Evolutionary conservation across 2,113 vertebrate species (phyloP).

Genomic region (Clarias batrachus): DNA sequence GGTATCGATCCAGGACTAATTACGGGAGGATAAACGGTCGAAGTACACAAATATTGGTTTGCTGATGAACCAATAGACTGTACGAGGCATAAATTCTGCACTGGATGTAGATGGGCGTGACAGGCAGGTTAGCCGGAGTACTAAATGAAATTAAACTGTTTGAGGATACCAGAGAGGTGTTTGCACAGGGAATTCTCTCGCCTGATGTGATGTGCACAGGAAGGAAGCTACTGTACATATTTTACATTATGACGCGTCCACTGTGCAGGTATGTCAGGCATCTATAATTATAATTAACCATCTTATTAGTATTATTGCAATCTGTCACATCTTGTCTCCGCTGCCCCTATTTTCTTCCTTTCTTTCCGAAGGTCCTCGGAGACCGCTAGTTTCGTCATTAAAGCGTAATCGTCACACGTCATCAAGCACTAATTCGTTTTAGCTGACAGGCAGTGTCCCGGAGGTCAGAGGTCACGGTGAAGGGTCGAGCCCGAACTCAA

Average conservation of each 20-base stretch:
- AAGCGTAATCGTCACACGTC: conserved; percentile 62
- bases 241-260: too few relatives aligned
- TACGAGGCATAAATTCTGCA: conserved; percentile 67
- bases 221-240: too few relatives aligned
- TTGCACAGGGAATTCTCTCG: conserved; percentile 43
- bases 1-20: conserved; percentile 79
- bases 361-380: conserved; percentile 15
- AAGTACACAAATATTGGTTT: conserved; percentile 72
- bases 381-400: conserved; percentile 59
- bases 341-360: conserved; percentile 11
- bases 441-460: conserved; percentile 68
- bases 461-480: conserved; percentile 73
- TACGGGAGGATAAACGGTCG: conserved; percentile 75
- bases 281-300: neutral
- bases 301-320: neutral
- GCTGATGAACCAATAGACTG: conserved; percentile 71
- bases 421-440: conserved; percentile 78
- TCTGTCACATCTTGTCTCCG: conserved; percentile 1
- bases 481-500: conserved; percentile 56
- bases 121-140: conserved; percentile 48
- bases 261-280: too few relatives aligned
- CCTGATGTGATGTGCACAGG: conserved; percentile 16
- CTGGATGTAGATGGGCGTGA: conserved; percentile 52
- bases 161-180: conserved; percentile 45
- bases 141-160: conserved; percentile 52